These are phyloP conservation scores for Diploscapter pachys DNA, from an alignment of 1,140 invertebrate species.

Conservation along the genomic window DNA sequence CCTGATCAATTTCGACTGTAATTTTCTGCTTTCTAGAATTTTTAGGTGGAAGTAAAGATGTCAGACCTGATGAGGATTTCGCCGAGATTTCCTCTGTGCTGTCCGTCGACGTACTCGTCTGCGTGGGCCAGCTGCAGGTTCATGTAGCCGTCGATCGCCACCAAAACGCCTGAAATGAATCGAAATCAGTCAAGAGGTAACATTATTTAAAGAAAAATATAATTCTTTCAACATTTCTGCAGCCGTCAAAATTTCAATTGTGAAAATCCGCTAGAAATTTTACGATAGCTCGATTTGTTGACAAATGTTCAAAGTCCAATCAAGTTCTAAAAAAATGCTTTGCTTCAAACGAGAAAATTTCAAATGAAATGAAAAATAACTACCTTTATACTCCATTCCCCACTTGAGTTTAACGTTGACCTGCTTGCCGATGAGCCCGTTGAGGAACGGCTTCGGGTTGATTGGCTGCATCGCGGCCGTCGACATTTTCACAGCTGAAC, in stretches of 20 bases:
- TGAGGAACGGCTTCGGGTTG: conserved; percentile 98
- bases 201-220: neutral
- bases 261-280: too few species aligned
- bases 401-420: conserved; percentile 98
- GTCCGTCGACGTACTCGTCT: conserved; percentile 93
- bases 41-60: neutral
- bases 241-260: too few species aligned
- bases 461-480: conserved; percentile 67
- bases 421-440: conserved; percentile 91
- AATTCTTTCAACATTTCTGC: neutral
- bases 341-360: neutral
- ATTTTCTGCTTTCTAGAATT: neutral
- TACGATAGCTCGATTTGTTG: too few species aligned
- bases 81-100: conserved; percentile 84
- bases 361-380: neutral
- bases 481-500: too few species aligned
- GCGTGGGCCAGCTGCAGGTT: conserved; percentile 96
- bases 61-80: conserved; percentile 82
- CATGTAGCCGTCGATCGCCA: conserved; percentile 98
- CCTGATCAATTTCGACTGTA: conserved; percentile 1
- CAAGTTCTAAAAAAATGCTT: conserved; percentile 8
- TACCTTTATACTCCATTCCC: conserved; percentile 98
- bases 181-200: neutral
- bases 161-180: conserved; percentile 68
- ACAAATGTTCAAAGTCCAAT: neutral